These are phyloP conservation scores for Lasioglossum villosulum DNA, from an alignment of 2,888 invertebrate genomes.

Conservation along the genomic window DNA sequence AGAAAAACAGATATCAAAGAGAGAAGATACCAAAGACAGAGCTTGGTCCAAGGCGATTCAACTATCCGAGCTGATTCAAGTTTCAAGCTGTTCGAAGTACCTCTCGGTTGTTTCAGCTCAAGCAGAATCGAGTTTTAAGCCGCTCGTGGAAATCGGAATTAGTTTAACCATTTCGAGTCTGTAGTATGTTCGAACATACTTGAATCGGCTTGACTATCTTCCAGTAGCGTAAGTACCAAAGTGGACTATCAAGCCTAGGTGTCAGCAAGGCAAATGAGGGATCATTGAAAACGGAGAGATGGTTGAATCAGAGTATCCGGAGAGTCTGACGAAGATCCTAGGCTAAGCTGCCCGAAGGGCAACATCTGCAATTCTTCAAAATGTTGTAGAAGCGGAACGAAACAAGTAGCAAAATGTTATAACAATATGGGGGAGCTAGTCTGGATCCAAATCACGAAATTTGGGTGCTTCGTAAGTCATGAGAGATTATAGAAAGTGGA, in stretches of 20 bases:
- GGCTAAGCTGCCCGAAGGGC: background rate
- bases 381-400: no score
- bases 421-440: no score
- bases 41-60: background rate
- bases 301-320: background rate
- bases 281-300: no score
- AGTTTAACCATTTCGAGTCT: background rate
- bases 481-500: no score
- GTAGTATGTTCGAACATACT: background rate
- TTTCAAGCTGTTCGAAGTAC: background rate
- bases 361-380: no score
- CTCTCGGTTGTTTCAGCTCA: background rate
- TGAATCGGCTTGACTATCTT: background rate
- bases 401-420: no score
- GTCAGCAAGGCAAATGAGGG: background rate
- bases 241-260: background rate
- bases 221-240: background rate
- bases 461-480: no score
- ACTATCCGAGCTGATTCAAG: background rate
- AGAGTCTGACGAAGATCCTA: background rate
- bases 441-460: no score
- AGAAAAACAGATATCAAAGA: background rate
- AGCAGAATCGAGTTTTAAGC: background rate
- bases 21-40: no score
- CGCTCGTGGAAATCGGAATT: background rate